These are phyloP conservation scores for Drosophila kurseongensis DNA, from an alignment of 1,140 invertebrate species.

Conservation along the genomic window DNA sequence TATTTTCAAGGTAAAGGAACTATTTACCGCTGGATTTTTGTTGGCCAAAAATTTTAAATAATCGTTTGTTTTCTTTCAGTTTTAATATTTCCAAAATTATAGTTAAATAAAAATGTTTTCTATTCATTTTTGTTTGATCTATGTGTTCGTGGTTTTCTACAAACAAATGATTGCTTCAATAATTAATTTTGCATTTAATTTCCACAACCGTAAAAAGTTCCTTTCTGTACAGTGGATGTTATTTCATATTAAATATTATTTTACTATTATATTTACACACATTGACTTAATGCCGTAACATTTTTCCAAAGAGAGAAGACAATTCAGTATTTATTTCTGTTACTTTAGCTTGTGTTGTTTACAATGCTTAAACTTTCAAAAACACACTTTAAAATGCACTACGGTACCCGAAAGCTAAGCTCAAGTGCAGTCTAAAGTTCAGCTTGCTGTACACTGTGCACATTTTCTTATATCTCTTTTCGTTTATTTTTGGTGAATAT, in stretches of 20 bases:
- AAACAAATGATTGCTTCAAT: conserved; percentile 49
- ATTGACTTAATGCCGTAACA: neutral
- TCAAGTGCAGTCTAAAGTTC: conserved; percentile 50
- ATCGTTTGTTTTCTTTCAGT: conserved; percentile 45
- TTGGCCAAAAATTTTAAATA: conserved; percentile 80
- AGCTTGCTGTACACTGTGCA: conserved; percentile 51
- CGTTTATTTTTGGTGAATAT: neutral
- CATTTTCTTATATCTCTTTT: neutral
- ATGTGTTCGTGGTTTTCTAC: conserved; percentile 43
- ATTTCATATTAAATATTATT: conserved; percentile 8
- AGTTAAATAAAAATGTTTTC: conserved; percentile 19
- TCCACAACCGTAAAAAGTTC: conserved; percentile 83
- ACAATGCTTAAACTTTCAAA: conserved; percentile 9
- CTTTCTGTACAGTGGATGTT: conserved; percentile 61
- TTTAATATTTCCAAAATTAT: conserved; percentile 24
- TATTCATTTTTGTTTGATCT: conserved; percentile 16
- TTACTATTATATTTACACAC: conserved; percentile 49
- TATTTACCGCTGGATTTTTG: conserved; percentile 83
- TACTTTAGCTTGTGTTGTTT: neutral
- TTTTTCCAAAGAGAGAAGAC: neutral
- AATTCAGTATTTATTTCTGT: neutral
- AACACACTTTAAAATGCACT: conserved; percentile 45
- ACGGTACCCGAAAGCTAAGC: conserved; percentile 51
- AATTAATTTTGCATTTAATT: conserved; percentile 68
- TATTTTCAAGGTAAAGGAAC: conserved; percentile 77